Conservation (phyloP, 1,140 invertebrate species). For the Saxidomus purpurata region DNA sequence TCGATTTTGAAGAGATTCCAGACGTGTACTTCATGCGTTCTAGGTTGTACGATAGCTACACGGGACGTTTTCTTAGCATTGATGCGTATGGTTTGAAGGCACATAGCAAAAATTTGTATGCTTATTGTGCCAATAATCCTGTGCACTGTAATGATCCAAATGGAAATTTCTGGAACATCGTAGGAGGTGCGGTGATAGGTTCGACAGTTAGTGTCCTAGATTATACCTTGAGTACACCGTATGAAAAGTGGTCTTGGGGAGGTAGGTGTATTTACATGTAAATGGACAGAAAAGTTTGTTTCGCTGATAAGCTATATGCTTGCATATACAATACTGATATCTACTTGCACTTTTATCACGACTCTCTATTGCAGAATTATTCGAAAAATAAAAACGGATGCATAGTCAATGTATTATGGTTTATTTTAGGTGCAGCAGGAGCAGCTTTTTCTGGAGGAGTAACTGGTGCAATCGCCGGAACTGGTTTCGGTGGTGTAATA, state of each 20-base stretch:
- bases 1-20: constrained; percentile 21
- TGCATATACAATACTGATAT: too few relatives aligned
- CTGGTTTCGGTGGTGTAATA: background rate
- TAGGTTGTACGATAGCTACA: constrained; percentile 23
- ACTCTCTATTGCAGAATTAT: too few relatives aligned
- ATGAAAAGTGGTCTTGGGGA: background rate
- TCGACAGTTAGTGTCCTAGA: background rate
- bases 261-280: background rate
- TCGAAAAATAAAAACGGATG: too few relatives aligned
- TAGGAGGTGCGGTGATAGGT: background rate
- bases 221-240: background rate
- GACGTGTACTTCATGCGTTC: constrained; percentile 18
- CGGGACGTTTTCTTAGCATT: constrained; percentile 32
- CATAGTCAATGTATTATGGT: too few relatives aligned
- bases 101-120: constrained; percentile 49
- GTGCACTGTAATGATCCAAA: constrained; percentile 35
- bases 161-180: background rate
- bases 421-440: background rate
- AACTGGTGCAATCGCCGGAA: background rate
- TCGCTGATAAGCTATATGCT: background rate
- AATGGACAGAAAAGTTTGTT: too few relatives aligned
- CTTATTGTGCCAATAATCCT: constrained; percentile 28
- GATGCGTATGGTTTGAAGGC: constrained; percentile 23
- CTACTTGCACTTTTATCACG: too few relatives aligned
- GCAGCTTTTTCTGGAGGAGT: background rate